Base-by-base conservation (phyloP, 1,140 invertebrate species). In the Chelonus insularis region DNA sequence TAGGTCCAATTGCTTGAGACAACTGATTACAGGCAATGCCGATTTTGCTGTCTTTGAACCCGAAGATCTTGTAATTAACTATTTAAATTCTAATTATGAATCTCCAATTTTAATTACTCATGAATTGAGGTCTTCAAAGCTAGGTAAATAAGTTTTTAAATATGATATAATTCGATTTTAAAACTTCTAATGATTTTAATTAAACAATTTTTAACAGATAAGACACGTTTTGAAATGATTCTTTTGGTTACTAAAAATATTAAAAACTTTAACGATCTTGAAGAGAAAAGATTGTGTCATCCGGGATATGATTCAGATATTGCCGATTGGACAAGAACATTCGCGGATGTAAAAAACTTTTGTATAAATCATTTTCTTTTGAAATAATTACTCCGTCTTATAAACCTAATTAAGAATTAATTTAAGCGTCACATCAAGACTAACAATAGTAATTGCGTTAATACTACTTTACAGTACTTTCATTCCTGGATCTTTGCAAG, bases 31-130 rank as follows among this genome's bases (percentile, higher is more conserved):
- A 68, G 86, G 87, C 12, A 83, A 86, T 8, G 93, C 90, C 7
- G 93, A 96, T 77, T 89, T 95, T 68, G 89, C 90, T 1, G 88
- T 92, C 1, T 84, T 93, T 62, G 89, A 90, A 62, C 86, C 93
- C 0, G 92, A 94, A 76, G 92, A 94, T 79, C 79, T 93, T 39
- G 83, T 92, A 16, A 86, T 90, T 29, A 29, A 29, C 1, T 21
- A 43, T 11, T 89, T 90, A 6, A 85, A 83, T 7, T 67, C 71
- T 41, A 88, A 87, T 83, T 84, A 84, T 6, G 82, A 86, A 65
- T 79, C 86, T 0, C 85, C 89, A 59, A 80, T 91, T 21, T 74
- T 91, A 50, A 82, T 91, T 23, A 89, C 88, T 7, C 88, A 89
- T 58, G 88, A 92, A 74, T 60, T 92, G 37, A 79, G 86, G 61